These are phyloP conservation scores for Bradysia coprophila DNA, from an alignment of 1,140 invertebrate genomes.

Conservation along the genomic window DNA sequence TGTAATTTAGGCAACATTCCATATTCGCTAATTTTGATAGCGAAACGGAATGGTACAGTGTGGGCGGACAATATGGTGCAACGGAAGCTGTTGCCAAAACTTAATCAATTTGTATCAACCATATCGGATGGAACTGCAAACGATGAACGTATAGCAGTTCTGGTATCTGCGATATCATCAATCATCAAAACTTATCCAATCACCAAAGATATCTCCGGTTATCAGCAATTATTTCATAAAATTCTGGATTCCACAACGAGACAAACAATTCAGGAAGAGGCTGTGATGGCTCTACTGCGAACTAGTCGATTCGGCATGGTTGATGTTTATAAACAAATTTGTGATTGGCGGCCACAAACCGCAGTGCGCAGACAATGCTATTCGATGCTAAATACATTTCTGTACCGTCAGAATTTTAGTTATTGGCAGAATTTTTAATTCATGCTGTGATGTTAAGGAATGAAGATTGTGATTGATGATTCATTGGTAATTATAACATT, in stretches of 20 bases:
- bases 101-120: constrained; percentile 9
- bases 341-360: background rate
- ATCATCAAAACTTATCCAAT: constrained; percentile 12
- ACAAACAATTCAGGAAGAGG: constrained; percentile 12
- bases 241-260: constrained; percentile 10
- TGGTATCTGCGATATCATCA: constrained; percentile 14
- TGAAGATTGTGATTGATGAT: background rate
- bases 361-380: background rate
- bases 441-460: background rate
- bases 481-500: background rate
- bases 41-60: constrained; percentile 6
- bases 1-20: constrained; percentile 8
- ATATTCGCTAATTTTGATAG: constrained; percentile 16
- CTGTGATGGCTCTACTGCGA: constrained; percentile 14
- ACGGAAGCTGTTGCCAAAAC: constrained; percentile 12
- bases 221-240: constrained; percentile 10
- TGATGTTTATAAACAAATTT: constrained; percentile 4
- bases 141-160: constrained; percentile 9
- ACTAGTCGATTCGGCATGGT: constrained; percentile 12
- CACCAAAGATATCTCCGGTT: constrained; percentile 7
- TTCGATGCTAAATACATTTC: background rate
- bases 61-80: constrained; percentile 6
- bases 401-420: background rate
- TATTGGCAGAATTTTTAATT: background rate
- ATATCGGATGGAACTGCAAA: constrained; percentile 5